phyloP scores from a whole-genome alignment of 2,113 vertebrate genomes.

The Rhodinocichla rosea region DNA sequence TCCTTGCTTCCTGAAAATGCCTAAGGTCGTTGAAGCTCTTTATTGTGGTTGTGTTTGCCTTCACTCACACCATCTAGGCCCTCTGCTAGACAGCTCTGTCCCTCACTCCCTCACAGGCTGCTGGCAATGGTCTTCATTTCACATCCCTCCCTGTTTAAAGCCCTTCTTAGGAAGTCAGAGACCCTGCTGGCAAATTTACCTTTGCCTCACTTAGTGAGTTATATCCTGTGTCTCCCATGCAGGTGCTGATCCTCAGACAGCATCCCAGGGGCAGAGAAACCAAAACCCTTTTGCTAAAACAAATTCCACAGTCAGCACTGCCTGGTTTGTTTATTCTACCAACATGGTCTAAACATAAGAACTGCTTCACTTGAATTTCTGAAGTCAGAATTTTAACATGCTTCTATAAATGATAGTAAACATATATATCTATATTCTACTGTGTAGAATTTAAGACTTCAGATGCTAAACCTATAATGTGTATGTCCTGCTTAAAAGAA shows the following conservation, averaged over 20 bases:
- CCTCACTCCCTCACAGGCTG: not conserved
- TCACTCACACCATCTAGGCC: not conserved
- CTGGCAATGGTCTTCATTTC: not conserved
- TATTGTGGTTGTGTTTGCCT: not conserved
- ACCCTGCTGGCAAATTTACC: not conserved
- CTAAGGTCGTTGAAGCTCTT: not conserved
- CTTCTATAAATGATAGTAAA: not conserved
- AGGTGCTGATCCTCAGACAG: not conserved
- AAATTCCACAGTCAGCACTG: not conserved
- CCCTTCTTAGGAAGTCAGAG: not conserved
- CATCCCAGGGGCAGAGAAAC: not conserved
- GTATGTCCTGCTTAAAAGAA: not conserved
- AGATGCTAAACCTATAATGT: not conserved
- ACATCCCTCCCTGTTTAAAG: not conserved
- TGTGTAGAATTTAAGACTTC: not conserved
- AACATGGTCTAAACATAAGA: not conserved
- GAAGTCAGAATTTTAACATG: not conserved
- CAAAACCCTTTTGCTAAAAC: not conserved
- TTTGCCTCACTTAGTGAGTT: not conserved
- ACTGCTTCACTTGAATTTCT: not conserved
- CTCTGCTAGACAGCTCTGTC: not conserved
- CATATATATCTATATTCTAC: not conserved
- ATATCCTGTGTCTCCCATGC: not conserved
- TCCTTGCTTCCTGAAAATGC: not conserved
- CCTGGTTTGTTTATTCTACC: not conserved